A percentile compares a stretch with the other conserved stretches of the same genome.
These are phyloP conservation scores for Tiliqua scincoides DNA, from an alignment of 2,113 vertebrate species.

Conservation along the genomic window DNA sequence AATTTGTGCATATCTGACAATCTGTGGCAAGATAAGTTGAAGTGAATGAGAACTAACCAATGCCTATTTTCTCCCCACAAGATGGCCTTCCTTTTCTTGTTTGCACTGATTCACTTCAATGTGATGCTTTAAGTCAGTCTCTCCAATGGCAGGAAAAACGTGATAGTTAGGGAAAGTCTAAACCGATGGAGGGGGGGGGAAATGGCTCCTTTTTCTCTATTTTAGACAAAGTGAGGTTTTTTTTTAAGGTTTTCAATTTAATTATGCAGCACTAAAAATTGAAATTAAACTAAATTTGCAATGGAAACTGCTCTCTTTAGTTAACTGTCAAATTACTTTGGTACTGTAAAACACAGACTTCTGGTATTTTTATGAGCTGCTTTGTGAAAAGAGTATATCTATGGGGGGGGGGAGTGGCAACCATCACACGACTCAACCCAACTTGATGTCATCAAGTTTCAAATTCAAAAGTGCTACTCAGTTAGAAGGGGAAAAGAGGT, in stretches of 20 bases:
- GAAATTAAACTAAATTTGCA: conserved; percentile 72
- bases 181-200: conserved; percentile 17
- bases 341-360: conserved; percentile 47
- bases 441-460: not conserved
- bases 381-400: conserved; percentile 44
- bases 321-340: conserved; percentile 63
- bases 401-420: conserved; percentile 24
- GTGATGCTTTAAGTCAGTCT: conserved; percentile 43
- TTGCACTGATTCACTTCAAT: conserved; percentile 39
- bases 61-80: conserved; percentile 40
- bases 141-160: not conserved
- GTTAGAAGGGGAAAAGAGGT: not conserved
- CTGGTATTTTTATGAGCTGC: conserved; percentile 62
- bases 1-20: conserved; percentile 59
- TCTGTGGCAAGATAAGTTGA: conserved; percentile 60
- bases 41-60: conserved; percentile 61
- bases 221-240: conserved; percentile 45
- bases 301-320: conserved; percentile 67
- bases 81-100: conserved; percentile 34
- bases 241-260: conserved; percentile 56
- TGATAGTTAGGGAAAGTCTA: conserved; percentile 24
- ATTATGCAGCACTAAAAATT: conserved; percentile 71
- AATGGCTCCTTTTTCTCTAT: conserved; percentile 50
- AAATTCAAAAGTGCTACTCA: not conserved
- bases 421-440: not conserved